Evolutionary conservation across 2,797 vertebrate species (phyloP).

Genomic region (Mormyrops boulengeri): DNA sequence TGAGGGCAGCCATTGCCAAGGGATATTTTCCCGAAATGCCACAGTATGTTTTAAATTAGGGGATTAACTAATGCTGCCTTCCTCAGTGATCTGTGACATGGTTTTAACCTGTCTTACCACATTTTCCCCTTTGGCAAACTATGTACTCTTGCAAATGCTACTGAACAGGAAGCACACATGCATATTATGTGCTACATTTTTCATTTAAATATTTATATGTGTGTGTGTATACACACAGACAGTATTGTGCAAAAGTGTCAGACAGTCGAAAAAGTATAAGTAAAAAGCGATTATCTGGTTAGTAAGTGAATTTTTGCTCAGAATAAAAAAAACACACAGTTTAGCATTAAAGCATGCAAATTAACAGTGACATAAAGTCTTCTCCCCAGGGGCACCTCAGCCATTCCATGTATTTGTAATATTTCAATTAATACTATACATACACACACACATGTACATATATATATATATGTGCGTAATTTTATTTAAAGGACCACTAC

Average conservation of each 20-base stretch:
- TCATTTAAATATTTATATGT: not conserved
- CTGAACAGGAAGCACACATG: not conserved
- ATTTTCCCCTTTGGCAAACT: constrained; percentile 39
- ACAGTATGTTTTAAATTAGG: not conserved
- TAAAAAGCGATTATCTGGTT: not conserved
- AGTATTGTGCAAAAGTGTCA: not conserved
- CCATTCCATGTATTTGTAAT: not conserved
- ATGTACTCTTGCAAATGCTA: constrained; percentile 30
- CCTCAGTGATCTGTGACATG: constrained; percentile 20
- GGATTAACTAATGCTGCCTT: not conserved
- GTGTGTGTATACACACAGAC: not conserved
- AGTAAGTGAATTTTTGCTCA: not conserved
- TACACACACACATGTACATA: not conserved
- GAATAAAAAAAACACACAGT: not conserved
- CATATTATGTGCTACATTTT: not conserved
- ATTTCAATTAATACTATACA: not conserved
- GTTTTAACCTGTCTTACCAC: constrained; percentile 51
- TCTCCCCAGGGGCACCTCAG: not conserved
- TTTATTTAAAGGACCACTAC: not conserved
- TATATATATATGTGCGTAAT: not conserved
- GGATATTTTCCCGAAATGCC: not conserved
- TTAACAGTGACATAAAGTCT: not conserved
- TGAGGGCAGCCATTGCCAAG: not conserved
- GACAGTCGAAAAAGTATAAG: not conserved
- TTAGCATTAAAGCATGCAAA: not conserved